phyloP scores from a whole-genome alignment of 2,113 vertebrate genomes.

The Pardalotus punctatus region DNA sequence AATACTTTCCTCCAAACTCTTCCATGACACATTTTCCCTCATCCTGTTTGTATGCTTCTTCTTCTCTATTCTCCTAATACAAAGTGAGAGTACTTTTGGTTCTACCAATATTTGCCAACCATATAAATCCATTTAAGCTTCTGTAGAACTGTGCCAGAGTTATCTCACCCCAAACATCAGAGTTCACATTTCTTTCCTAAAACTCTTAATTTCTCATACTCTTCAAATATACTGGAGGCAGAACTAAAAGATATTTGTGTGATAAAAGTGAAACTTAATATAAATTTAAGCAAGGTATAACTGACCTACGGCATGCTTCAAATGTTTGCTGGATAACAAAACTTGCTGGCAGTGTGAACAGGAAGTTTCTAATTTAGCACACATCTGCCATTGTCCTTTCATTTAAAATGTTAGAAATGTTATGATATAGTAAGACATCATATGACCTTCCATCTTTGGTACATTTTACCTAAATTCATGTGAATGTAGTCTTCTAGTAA shows the following conservation, averaged over 20 bases:
- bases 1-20: neutral
- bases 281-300: neutral
- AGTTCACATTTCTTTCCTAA: neutral
- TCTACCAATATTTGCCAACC: neutral
- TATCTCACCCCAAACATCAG: neutral
- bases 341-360: neutral
- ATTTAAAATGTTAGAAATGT: neutral
- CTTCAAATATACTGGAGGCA: neutral
- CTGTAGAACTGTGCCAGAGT: neutral
- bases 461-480: neutral
- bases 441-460: neutral
- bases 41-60: neutral
- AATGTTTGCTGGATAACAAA: neutral
- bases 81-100: neutral
- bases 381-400: neutral
- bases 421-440: neutral
- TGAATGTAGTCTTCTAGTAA: neutral
- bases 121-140: neutral
- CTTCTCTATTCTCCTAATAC: neutral
- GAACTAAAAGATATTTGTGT: neutral
- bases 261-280: neutral
- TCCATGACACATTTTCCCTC: neutral
- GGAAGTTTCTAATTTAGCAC: neutral
- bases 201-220: neutral
- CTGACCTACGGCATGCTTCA: neutral